Evolutionary conservation across 1,140 invertebrate species (phyloP), one percentile per base, ranked within the genome.

Genomic region (Neuroterus valhalla): DNA sequence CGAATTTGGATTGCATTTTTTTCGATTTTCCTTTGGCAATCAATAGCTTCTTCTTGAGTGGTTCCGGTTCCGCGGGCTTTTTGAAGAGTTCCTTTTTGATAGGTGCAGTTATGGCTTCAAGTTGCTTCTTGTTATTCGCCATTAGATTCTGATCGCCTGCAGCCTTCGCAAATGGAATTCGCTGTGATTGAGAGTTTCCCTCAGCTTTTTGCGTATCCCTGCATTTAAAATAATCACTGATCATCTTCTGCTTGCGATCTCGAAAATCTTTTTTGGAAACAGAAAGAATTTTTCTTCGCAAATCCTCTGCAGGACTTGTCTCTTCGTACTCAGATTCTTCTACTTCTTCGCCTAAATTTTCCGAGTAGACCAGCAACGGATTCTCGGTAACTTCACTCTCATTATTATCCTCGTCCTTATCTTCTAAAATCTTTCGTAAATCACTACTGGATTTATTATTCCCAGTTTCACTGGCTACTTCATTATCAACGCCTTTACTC

Each of bases 1-100:
- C 45, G 12, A 26, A 17, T 68, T 78, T 81, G 12, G 31, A 45
- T 2, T 55, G 17, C 42, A 71, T 66, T 11, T 52, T 72, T 14
- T 68, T 31, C 19, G 68, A 72, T 21, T n/a, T 50, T 50, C 6
- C n/a, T 23, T 2, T 31, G 14, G 12, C 3, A 15, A 31, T 62
- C 0, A 21, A 1, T 5, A 31, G 42, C 21, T 62, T 38, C 21
- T 70, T 31, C 14, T 15, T 15, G 14, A 3, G 21, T 2, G 21
- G 11, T 23, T 26, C 52, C 23, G 10, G 21, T 26, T 19, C 48
- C 17, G 2, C 4, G 3, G 21, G 19, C 19, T 50, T 17, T 0
- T 19, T 55, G 26, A 8, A 10, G 21, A 23, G 10, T 55, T 21
- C 23, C 6, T 17, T 50, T 21, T 50, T 19, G 19, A 31, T 31